Conservation (phyloP, 2,888 invertebrate genomes). For the Leptogaster cylindrica region DNA sequence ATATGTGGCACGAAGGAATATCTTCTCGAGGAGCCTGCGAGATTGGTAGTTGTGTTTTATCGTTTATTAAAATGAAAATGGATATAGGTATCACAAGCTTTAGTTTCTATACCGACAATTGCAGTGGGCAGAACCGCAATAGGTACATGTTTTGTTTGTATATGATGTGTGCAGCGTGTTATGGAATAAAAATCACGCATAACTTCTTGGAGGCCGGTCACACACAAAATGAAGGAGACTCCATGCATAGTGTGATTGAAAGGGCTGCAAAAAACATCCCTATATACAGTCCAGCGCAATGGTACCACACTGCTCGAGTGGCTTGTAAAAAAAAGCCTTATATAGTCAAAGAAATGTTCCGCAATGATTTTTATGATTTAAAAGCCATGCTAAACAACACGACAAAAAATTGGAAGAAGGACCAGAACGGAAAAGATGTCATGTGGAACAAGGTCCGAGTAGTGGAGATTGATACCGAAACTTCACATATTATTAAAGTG, state of each 20-base stretch:
- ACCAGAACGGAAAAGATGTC: neutral
- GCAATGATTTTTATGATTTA: neutral
- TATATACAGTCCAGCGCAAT: neutral
- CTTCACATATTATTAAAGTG: no score
- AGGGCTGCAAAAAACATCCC: constrained; percentile 9
- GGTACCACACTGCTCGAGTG: neutral
- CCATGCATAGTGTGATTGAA: neutral
- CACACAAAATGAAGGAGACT: neutral
- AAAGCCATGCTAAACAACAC: neutral
- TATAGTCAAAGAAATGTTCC: neutral
- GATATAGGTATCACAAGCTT: no score
- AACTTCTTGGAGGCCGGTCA: no score
- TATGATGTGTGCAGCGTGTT: no score
- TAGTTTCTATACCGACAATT: constrained; percentile 5
- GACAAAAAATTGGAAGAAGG: neutral
- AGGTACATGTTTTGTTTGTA: no score
- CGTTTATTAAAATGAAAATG: no score
- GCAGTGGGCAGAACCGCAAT: neutral
- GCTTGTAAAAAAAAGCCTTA: constrained; percentile 14
- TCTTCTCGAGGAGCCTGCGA: neutral
- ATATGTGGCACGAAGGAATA: constrained; percentile 10
- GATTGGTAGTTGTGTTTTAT: no score
- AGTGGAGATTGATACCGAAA: no score
- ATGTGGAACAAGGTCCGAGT: constrained; percentile 1
- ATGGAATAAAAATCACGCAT: no score